A percentile compares a stretch with the other conserved stretches of the same genome.
phyloP scores from a whole-genome alignment of 2,797 vertebrate species.

The Coluber constrictor region DNA sequence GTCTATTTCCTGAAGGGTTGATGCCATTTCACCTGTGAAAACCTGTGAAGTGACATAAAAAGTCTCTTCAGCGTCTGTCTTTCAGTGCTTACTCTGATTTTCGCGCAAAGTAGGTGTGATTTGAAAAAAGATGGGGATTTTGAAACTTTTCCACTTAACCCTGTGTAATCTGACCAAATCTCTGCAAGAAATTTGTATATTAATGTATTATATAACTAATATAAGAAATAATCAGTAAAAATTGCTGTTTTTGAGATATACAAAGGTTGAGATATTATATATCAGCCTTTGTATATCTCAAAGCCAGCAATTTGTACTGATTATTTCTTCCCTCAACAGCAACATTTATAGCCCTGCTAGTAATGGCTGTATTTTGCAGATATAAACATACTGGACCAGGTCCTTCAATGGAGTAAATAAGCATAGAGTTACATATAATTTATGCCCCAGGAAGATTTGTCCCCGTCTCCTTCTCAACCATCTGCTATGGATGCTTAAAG shows the following conservation, averaged over 20 bases:
- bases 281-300: conserved; percentile 19
- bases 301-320: conserved; percentile 22
- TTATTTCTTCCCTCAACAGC: conserved; percentile 18
- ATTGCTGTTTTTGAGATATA: too few species aligned
- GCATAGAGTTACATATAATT: not conserved
- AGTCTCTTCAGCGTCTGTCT: conserved; percentile 14
- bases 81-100: conserved; percentile 55
- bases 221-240: not conserved
- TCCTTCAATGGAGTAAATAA: conserved; percentile 10
- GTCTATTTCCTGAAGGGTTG: conserved; percentile 29
- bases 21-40: conserved; percentile 31
- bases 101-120: conserved; percentile 36
- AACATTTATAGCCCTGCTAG: conserved; percentile 21
- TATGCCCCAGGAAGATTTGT: not conserved
- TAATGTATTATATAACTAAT: not conserved
- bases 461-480: not conserved
- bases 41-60: conserved; percentile 33
- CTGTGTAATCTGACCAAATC: conserved; percentile 12
- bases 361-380: conserved; percentile 21
- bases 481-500: conserved; percentile 11
- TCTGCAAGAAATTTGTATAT: conserved; percentile 36
- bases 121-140: conserved; percentile 25
- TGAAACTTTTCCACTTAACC: conserved; percentile 30
- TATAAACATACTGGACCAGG: not conserved
- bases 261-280: not conserved